Percentiles rank a stretch among this genome's conserved stretches.
phyloP scores from a whole-genome alignment of 2,113 vertebrate genomes.

The Rhinolophus sinicus region DNA sequence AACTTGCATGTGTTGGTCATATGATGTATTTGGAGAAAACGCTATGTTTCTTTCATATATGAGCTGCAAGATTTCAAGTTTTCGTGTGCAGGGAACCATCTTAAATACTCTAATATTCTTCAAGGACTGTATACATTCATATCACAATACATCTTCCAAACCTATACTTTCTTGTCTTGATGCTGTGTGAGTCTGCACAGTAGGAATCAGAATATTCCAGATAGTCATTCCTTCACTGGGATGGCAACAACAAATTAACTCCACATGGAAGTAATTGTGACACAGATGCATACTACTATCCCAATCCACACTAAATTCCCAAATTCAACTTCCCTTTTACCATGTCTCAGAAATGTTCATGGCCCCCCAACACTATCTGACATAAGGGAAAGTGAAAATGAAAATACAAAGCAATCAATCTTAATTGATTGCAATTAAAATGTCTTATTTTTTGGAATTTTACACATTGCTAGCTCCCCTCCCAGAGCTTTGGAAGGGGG shows the following conservation, averaged over 20 bases:
- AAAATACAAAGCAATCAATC: not conserved
- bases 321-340: not conserved
- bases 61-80: not conserved
- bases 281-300: not conserved
- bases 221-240: not conserved
- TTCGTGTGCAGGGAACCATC: not conserved
- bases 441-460: not conserved
- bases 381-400: not conserved
- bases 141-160: not conserved
- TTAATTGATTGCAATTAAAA: not conserved
- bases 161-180: not conserved
- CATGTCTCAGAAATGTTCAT: not conserved
- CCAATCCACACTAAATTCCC: not conserved
- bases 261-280: not conserved
- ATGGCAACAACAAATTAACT: not conserved
- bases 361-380: not conserved
- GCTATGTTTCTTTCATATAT: not conserved
- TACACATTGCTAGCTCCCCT: not conserved
- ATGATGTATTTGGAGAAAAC: not conserved
- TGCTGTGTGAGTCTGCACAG: not conserved
- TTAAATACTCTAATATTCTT: not conserved
- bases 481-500: not conserved
- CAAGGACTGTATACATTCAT: not conserved
- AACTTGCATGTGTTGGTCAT: not conserved
- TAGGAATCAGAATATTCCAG: not conserved